Evolutionary conservation across 2,888 invertebrate species (phyloP).

Genomic region (Drosophila gaucha): DNA sequence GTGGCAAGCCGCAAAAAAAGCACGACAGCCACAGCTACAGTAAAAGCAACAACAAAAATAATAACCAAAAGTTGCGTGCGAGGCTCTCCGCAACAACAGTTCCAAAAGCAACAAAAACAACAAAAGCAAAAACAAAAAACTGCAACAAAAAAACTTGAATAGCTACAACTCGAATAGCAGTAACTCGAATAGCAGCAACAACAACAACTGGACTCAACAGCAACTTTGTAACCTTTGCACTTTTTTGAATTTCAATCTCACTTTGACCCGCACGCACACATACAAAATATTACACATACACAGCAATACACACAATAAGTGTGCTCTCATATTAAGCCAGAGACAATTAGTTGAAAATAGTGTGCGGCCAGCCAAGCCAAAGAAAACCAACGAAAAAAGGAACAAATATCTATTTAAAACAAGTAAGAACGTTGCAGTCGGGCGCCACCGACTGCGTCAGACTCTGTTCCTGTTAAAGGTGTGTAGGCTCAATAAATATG

Average conservation of each 20-base stretch:
- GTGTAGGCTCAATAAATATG: too few species aligned
- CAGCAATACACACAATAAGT: conserved; percentile 6
- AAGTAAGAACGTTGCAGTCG: too few species aligned
- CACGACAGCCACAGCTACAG: conserved; percentile 8
- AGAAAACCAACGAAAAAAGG: conserved; percentile 15
- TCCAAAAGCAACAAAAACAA: conserved; percentile 4
- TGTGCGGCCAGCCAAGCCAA: conserved; percentile 5
- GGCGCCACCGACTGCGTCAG: too few species aligned
- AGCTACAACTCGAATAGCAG: neutral
- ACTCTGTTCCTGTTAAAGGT: too few species aligned
- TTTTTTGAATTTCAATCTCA: conserved; percentile 68
- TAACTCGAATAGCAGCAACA: neutral
- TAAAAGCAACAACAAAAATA: conserved; percentile 20
- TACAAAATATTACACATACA: conserved; percentile 16
- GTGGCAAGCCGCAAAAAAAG: conserved; percentile 52
- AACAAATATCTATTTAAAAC: neutral
- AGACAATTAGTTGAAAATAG: conserved; percentile 45
- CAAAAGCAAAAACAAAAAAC: neutral
- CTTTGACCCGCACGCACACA: conserved; percentile 43
- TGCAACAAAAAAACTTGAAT: too few species aligned
- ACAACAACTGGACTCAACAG: conserved; percentile 27
- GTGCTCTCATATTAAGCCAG: conserved; percentile 15
- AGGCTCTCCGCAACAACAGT: conserved; percentile 24
- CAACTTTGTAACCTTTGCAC: conserved; percentile 74
- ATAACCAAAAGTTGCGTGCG: conserved; percentile 55